phyloP scores from a whole-genome alignment of 2,113 vertebrate species.

The Numida meleagris region DNA sequence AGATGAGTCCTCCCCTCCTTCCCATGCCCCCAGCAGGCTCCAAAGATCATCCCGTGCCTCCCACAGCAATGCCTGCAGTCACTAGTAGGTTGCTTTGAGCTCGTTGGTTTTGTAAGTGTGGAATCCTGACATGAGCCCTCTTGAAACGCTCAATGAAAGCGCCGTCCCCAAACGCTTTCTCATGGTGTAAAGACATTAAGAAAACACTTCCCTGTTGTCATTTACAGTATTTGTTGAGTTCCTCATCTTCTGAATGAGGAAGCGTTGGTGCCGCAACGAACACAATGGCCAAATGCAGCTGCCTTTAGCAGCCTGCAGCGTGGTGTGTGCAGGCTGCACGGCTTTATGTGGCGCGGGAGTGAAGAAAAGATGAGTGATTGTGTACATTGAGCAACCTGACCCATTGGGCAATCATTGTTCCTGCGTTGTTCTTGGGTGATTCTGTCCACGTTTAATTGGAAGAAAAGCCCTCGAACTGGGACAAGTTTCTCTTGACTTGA shows the following conservation, averaged over 20 bases:
- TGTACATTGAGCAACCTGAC: not conserved
- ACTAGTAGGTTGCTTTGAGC: not conserved
- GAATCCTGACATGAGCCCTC: not conserved
- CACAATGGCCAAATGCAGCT: not conserved
- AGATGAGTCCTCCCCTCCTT: not conserved
- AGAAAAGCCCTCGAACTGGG: not conserved
- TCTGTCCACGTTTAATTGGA: not conserved
- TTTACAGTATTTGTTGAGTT: not conserved
- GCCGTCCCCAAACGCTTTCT: not conserved
- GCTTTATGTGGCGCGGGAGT: not conserved
- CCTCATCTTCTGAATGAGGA: not conserved
- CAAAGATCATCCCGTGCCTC: rapidly evolving
- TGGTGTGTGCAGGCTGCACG: not conserved
- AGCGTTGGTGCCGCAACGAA: constrained; percentile 9
- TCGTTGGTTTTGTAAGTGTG: not conserved
- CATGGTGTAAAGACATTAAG: rapidly evolving
- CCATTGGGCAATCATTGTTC: not conserved
- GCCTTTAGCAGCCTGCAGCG: not conserved
- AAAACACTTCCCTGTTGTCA: rapidly evolving
- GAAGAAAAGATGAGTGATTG: not conserved
- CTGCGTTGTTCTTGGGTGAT: not conserved
- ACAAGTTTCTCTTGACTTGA: not conserved
- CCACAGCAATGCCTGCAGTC: not conserved
- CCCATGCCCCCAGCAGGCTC: not conserved
- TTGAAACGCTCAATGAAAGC: not conserved